Percentiles rank a stretch among this genome's conserved stretches.
Conservation (phyloP, 1,140 invertebrate species). For the Saccostrea echinata region DNA sequence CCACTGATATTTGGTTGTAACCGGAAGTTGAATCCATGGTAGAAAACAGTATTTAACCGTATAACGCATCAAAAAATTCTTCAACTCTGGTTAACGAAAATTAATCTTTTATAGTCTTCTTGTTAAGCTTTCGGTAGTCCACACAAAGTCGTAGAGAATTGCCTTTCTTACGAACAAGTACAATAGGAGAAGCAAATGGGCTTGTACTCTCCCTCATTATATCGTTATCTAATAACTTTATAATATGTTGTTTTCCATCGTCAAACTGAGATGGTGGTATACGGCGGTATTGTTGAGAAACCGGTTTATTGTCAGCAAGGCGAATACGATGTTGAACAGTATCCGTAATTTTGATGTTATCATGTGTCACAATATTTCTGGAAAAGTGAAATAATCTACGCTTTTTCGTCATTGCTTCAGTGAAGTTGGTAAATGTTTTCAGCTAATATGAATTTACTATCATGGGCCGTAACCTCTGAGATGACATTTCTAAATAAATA, state of each 20-base stretch:
- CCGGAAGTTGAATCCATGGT: too few species aligned
- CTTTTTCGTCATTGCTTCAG: conserved; percentile 33
- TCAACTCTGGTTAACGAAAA: not conserved
- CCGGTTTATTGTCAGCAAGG: not conserved
- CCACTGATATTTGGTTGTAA: too few species aligned
- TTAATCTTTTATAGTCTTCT: not conserved
- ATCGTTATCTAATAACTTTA: too few species aligned
- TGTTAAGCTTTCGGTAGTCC: conserved; percentile 40
- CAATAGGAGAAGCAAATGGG: too few species aligned
- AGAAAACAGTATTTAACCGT: too few species aligned
- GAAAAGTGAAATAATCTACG: not conserved
- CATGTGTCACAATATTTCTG: conserved; percentile 24
- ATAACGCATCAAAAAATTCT: too few species aligned
- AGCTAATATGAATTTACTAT: not conserved
- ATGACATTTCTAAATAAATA: conserved; percentile 19
- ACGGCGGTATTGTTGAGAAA: conserved; percentile 13
- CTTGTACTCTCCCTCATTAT: too few species aligned
- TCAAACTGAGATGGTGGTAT: not conserved
- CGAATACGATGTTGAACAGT: conserved; percentile 11
- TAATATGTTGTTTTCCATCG: too few species aligned
- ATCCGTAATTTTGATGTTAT: not conserved
- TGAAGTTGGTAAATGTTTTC: not conserved
- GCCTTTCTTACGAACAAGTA: conserved; percentile 7
- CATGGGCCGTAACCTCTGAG: not conserved
- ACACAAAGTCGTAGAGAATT: conserved; percentile 47